These are phyloP conservation scores for Anagyrus pseudococci DNA, from an alignment of 2,888 invertebrate genomes.

Conservation along the genomic window DNA sequence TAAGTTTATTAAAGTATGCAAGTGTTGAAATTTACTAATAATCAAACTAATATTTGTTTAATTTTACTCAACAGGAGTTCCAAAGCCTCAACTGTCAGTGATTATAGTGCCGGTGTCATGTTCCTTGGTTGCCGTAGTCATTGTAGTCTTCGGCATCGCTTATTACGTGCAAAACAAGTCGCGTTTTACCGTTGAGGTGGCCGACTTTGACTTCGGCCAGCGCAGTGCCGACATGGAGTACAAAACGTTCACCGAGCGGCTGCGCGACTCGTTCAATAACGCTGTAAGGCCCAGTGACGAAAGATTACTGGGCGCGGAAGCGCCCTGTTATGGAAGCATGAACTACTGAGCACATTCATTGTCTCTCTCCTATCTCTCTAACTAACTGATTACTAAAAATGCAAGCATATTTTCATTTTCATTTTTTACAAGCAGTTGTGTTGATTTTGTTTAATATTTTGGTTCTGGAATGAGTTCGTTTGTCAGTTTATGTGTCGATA, in stretches of 20 bases:
- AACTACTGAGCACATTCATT: slow-evolving; percentile 43
- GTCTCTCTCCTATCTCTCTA: neutral
- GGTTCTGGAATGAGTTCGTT: slow-evolving; percentile 13
- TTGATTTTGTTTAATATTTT: slow-evolving; percentile 13
- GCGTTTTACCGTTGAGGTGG: slow-evolving; percentile 84
- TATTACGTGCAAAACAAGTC: slow-evolving; percentile 84
- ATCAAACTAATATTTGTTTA: neutral
- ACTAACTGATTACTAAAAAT: slow-evolving; percentile 25
- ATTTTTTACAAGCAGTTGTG: slow-evolving; percentile 5
- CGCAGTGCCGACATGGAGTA: slow-evolving; percentile 82
- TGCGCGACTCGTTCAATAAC: slow-evolving; percentile 78
- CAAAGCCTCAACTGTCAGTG: slow-evolving; percentile 84
- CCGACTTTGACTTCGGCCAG: slow-evolving; percentile 89
- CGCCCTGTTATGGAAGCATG: slow-evolving; percentile 59
- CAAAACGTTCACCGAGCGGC: slow-evolving; percentile 83
- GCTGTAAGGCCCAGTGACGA: slow-evolving; percentile 62
- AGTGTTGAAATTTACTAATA: neutral
- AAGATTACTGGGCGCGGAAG: slow-evolving; percentile 46
- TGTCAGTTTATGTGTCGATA: too few species aligned
- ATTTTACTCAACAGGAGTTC: slow-evolving; percentile 66
- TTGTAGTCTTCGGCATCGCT: slow-evolving; percentile 86
- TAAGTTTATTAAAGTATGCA: slow-evolving; percentile 56
- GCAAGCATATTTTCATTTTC: slow-evolving; percentile 31
- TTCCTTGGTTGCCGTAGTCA: slow-evolving; percentile 79
- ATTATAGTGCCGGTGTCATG: slow-evolving; percentile 88